These are phyloP conservation scores for Lycocorax pyrrhopterus DNA, from an alignment of 2,113 vertebrate species.

Conservation along the genomic window DNA sequence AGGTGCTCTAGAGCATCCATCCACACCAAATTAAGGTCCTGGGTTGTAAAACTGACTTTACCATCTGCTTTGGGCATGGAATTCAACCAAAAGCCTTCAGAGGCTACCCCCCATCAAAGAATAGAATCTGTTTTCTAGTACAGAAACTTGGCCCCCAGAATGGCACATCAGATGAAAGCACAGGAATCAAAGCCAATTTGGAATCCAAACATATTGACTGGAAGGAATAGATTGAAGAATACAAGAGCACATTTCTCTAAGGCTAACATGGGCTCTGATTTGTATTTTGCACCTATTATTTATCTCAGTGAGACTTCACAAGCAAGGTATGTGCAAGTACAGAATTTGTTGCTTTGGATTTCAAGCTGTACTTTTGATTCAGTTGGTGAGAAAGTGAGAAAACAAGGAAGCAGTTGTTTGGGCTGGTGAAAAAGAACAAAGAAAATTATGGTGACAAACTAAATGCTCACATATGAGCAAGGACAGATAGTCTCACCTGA, in stretches of 20 bases:
- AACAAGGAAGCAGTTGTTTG: background rate
- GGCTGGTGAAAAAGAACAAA: background rate
- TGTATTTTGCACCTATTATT: background rate
- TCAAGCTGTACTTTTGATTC: background rate
- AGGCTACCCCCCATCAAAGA: background rate
- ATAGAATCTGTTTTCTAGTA: background rate
- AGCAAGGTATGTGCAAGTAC: background rate
- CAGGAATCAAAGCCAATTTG: background rate
- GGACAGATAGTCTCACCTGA: slow-evolving; percentile 18
- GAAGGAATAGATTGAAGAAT: background rate
- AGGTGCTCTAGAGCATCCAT: background rate
- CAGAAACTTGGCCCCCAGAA: background rate
- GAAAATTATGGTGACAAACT: background rate
- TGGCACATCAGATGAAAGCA: background rate
- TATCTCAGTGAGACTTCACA: background rate
- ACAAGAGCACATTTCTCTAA: background rate
- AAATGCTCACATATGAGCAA: background rate
- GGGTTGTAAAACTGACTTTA: background rate
- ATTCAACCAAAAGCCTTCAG: background rate
- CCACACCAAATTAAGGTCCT: background rate
- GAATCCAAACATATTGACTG: background rate
- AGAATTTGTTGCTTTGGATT: background rate
- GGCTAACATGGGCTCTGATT: background rate
- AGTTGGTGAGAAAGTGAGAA: background rate
- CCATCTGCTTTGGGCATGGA: background rate